phyloP scores from a whole-genome alignment of 2,888 invertebrate species.

The Rhopalosiphum nymphaeae region DNA sequence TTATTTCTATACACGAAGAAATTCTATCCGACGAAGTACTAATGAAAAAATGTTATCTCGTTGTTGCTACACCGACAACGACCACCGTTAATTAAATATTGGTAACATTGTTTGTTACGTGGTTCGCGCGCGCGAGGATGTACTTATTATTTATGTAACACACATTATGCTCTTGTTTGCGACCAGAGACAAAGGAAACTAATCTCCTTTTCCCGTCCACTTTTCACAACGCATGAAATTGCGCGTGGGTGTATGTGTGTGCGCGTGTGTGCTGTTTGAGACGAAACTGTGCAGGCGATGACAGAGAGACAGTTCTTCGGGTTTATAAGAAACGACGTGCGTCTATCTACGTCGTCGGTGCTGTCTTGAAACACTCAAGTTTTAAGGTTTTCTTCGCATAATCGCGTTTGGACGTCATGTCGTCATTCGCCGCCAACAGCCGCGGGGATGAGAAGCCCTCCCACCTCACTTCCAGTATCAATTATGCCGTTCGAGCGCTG shows the following conservation, averaged over 20 bases:
- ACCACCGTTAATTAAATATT: constrained; percentile 21
- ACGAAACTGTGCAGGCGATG: background rate
- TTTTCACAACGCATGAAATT: background rate
- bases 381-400: background rate
- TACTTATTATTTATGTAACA: background rate
- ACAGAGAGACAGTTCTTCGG: background rate
- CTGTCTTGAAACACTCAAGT: background rate
- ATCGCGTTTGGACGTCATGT: background rate
- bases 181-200: background rate
- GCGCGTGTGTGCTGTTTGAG: background rate
- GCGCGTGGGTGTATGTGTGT: no score
- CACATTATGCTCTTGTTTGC: background rate
- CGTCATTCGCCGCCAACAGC: background rate
- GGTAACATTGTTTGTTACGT: background rate
- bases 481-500: background rate
- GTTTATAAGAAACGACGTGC: background rate
- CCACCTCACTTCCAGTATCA: background rate
- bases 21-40: background rate
- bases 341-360: background rate
- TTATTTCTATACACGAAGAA: background rate
- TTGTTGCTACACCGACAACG: background rate
- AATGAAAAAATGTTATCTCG: background rate
- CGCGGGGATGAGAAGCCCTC: background rate
- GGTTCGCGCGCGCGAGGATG: background rate
- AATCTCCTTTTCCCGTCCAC: constrained; percentile 33